Conservation (phyloP, 2,888 invertebrate genomes). For the Diaprepes abbreviatus region DNA sequence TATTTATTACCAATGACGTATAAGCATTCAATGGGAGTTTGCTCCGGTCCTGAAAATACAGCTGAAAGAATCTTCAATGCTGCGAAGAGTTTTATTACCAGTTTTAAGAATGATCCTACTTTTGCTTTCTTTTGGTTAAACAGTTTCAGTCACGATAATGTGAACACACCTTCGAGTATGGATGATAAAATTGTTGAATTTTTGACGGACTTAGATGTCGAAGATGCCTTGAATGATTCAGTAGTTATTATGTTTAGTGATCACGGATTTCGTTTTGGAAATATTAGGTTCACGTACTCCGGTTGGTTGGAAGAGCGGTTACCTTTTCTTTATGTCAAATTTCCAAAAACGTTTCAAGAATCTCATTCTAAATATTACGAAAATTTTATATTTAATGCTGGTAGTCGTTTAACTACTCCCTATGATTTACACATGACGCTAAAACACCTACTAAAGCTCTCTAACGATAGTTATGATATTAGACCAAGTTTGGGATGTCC, state of each 20-base stretch:
- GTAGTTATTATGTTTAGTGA: conserved; percentile 83
- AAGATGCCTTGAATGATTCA: conserved; percentile 75
- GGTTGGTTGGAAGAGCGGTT: conserved; percentile 88
- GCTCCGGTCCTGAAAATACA: conserved; percentile 75
- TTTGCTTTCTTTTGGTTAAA: conserved; percentile 88
- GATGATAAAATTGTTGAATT: conserved; percentile 76
- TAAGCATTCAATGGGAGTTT: conserved; percentile 70
- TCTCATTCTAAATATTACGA: conserved; percentile 71
- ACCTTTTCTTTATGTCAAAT: conserved; percentile 80
- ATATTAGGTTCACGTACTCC: conserved; percentile 76
- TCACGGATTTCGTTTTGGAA: conserved; percentile 85
- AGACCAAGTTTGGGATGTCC: conserved; percentile 72
- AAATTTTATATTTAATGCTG: conserved; percentile 74
- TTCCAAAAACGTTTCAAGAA: conserved; percentile 75
- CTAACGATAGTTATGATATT: conserved; percentile 63
- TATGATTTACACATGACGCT: conserved; percentile 84
- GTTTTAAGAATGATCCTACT: conserved; percentile 74
- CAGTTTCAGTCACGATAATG: conserved; percentile 80
- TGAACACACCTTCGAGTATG: conserved; percentile 79
- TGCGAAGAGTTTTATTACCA: conserved; percentile 76
- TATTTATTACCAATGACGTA: conserved; percentile 71
- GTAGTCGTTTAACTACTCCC: conserved; percentile 76
- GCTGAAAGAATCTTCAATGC: conserved; percentile 80
- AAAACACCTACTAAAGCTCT: conserved; percentile 73
- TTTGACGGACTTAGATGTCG: conserved; percentile 72